Evolutionary conservation across 2,888 invertebrate species (phyloP).

Genomic region (Pyrgus malvae): DNA sequence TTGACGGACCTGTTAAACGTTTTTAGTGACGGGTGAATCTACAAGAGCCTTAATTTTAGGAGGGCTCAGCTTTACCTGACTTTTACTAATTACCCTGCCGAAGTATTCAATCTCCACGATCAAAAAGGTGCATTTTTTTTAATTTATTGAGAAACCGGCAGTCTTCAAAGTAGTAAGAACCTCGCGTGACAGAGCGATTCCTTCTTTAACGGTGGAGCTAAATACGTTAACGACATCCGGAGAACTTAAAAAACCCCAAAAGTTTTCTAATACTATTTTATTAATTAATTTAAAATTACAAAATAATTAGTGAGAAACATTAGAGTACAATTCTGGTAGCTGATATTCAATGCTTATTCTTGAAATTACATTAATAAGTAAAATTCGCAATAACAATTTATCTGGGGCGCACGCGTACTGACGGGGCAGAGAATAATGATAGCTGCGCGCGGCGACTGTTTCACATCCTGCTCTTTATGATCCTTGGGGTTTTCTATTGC

Average conservation of each 20-base stretch:
- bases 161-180: neutral
- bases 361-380: too few relatives aligned
- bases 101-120: constrained; percentile 31
- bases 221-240: neutral
- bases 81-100: constrained; percentile 26
- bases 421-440: too few relatives aligned
- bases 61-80: constrained; percentile 33
- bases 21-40: constrained; percentile 14
- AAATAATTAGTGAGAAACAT: too few relatives aligned
- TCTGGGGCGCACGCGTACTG: too few relatives aligned
- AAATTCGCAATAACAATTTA: too few relatives aligned
- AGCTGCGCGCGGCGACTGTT: too few relatives aligned
- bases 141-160: neutral
- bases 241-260: neutral
- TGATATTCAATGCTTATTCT: too few relatives aligned
- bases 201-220: neutral
- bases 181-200: neutral
- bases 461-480: too few relatives aligned
- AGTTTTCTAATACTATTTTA: neutral
- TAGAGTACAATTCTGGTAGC: too few relatives aligned
- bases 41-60: constrained; percentile 25
- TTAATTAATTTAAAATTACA: neutral
- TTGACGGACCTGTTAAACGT: constrained; percentile 30
- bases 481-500: too few relatives aligned
- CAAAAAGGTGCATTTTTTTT: neutral